phyloP scores from a whole-genome alignment of 92 coral and sea anemone species.

The Zoanthus gigantus region DNA sequence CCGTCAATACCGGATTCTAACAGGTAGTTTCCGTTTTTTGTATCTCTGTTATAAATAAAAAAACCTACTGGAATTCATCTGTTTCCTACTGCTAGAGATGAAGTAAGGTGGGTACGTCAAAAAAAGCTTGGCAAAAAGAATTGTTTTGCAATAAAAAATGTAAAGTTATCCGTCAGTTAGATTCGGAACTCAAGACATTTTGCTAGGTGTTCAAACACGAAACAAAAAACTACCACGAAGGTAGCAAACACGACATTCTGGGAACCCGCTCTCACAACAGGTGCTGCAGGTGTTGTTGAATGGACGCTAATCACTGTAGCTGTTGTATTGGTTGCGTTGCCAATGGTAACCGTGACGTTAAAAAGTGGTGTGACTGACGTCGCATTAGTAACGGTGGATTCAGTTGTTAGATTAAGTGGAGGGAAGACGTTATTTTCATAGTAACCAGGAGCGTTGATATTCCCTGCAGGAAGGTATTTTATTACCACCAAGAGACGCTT shows the following conservation, averaged over 20 bases:
- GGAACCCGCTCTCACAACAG: conserved; percentile 37
- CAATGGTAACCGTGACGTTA: conserved; percentile 18
- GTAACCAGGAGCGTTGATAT: conserved; percentile 30
- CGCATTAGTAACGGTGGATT: background rate
- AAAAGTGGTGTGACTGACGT: conserved; percentile 32
- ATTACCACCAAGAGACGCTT: conserved; percentile 19
- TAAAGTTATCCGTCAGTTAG: too few species aligned
- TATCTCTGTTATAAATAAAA: too few species aligned
- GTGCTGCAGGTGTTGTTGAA: conserved; percentile 29
- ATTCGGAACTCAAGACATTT: background rate
- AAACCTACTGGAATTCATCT: too few species aligned
- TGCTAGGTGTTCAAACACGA: background rate
- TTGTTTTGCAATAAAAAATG: too few species aligned
- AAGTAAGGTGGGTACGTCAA: too few species aligned
- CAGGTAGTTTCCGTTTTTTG: too few species aligned
- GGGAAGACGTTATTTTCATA: conserved; percentile 29
- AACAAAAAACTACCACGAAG: conserved; percentile 10
- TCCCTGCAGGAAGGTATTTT: conserved; percentile 32
- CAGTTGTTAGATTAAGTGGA: background rate
- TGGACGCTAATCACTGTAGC: conserved; percentile 29
- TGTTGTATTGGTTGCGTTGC: conserved; percentile 41
- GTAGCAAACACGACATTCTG: background rate
- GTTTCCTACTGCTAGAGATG: too few species aligned
- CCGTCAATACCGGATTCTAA: too few species aligned
- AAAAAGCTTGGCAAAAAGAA: too few species aligned